Evolutionary conservation across 1,140 invertebrate genomes (phyloP), one percentile per base, ranked within the genome.

Genomic region (Leptinotarsa defecta): DNA sequence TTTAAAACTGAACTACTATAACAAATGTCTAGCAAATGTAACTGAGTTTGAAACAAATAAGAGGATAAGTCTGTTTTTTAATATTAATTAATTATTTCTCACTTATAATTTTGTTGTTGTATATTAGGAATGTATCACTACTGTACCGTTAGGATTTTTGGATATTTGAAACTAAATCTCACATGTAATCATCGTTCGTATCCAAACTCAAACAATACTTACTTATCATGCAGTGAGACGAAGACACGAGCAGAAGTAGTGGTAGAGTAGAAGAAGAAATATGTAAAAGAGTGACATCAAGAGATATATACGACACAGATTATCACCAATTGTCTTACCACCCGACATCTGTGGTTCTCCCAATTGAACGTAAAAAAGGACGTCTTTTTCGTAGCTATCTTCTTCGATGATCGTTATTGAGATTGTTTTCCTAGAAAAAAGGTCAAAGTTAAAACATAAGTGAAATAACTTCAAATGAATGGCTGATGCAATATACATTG

Each of bases 321-420:
- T 71, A 19, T 69, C 48, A 69, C 74, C 65, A 71, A 68, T 73
- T 62, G 22, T 85, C 91, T 92, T 90, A 95, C 94, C 94, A 89
- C 93, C 94, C 81, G 94, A 89, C 81, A 94, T 88, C 82, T 91
- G 90, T 8, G 98, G 97, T 79, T 96, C 92, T 17, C 93, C 95
- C 4, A 99, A 87, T 85, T 97, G 93, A 1, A 99, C 91, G 84
- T 94, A 97, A 85, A 99, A 98, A 13, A 94, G 89, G 11, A 97
- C 95, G 83, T 97, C 95, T 86, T 99, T 99, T 86, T 99, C 97
- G 84, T 99, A 99, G 83, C 96, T 97, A 86, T 99, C 97, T 85
- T 98, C 96, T 87, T 99, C 97, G 74, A 96, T 91, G 77, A 99
- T 97, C 73, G 91, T 91, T 71, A 99, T 88, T 43, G 90, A 87